Percentiles rank a stretch among this genome's conserved stretches.
phyloP scores from a whole-genome alignment of 2,797 vertebrate species.

The Benthosema pterotum region DNA sequence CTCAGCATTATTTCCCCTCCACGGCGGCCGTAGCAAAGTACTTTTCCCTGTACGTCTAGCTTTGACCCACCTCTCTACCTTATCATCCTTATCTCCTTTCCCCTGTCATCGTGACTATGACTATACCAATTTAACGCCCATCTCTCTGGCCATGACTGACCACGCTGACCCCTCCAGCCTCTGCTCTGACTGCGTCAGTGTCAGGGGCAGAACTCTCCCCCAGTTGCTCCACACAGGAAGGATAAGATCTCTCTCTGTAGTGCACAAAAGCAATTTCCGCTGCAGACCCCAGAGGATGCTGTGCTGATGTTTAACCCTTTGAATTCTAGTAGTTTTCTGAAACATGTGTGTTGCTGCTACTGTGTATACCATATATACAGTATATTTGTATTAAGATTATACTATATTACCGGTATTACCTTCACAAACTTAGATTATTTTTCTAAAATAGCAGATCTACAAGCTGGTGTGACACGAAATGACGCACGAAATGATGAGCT shows the following conservation, averaged over 20 bases:
- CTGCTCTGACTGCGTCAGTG: conserved; percentile 6
- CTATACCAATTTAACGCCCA: conserved; percentile 17
- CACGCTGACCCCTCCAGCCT: neutral
- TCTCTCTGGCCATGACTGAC: conserved; percentile 3
- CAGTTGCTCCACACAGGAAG: conserved; percentile 22
- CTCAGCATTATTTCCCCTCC: neutral
- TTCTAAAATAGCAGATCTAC: too few species aligned
- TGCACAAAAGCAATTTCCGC: conserved; percentile 44
- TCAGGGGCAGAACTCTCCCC: neutral
- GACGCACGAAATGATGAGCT: too few species aligned
- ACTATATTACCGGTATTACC: too few species aligned
- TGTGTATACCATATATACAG: too few species aligned
- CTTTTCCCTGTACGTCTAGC: conserved; percentile 29
- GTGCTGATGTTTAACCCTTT: conserved; percentile 43
- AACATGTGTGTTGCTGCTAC: too few species aligned
- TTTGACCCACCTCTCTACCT: conserved; percentile 28
- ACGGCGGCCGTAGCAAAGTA: conserved; percentile 3
- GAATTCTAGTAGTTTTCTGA: too few species aligned
- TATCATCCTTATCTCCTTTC: conserved; percentile 32
- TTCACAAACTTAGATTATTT: too few species aligned
- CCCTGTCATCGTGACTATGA: conserved; percentile 18
- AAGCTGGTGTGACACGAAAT: too few species aligned
- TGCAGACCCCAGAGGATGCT: conserved; percentile 52
- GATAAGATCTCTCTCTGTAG: conserved; percentile 50
- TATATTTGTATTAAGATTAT: too few species aligned